A percentile compares a stretch with the other conserved stretches of the same genome.
Evolutionary conservation across 2,888 invertebrate genomes (phyloP).

Genomic region (Spicauda simplicius): DNA sequence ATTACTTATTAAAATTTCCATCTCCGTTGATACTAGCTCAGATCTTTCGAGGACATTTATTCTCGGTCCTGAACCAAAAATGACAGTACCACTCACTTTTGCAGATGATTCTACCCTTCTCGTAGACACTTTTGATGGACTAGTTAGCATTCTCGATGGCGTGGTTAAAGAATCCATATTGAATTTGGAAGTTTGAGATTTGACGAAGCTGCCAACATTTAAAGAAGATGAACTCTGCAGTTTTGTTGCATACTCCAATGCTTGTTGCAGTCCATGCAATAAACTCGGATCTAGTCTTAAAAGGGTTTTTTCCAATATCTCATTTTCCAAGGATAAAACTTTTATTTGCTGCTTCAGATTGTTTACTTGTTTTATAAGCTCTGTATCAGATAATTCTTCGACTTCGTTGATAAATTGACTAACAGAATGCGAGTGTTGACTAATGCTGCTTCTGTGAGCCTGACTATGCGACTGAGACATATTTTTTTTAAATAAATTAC

Average conservation of each 20-base stretch:
- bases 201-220: slow-evolving; percentile 58
- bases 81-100: slow-evolving; percentile 62
- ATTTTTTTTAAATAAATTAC: slow-evolving; percentile 34
- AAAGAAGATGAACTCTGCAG: slow-evolving; percentile 59
- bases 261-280: slow-evolving; percentile 75
- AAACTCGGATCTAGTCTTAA: slow-evolving; percentile 71
- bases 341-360: slow-evolving; percentile 62
- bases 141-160: slow-evolving; percentile 57
- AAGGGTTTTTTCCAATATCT: slow-evolving; percentile 78
- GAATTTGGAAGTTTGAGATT: slow-evolving; percentile 61
- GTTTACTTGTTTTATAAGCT: slow-evolving; percentile 63
- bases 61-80: slow-evolving; percentile 65
- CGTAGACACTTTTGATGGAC: slow-evolving; percentile 58
- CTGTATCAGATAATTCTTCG: slow-evolving; percentile 64
- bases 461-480: slow-evolving; percentile 46
- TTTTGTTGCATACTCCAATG: slow-evolving; percentile 67
- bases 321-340: slow-evolving; percentile 76
- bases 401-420: slow-evolving; percentile 58
- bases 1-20: slow-evolving; percentile 68
- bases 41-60: slow-evolving; percentile 81
- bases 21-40: slow-evolving; percentile 78
- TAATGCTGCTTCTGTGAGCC: slow-evolving; percentile 55
- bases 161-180: slow-evolving; percentile 56
- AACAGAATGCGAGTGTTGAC: slow-evolving; percentile 62
- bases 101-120: slow-evolving; percentile 67